Conservation (phyloP, 1,140 invertebrate species). For the Eriosoma lanigerum region DNA sequence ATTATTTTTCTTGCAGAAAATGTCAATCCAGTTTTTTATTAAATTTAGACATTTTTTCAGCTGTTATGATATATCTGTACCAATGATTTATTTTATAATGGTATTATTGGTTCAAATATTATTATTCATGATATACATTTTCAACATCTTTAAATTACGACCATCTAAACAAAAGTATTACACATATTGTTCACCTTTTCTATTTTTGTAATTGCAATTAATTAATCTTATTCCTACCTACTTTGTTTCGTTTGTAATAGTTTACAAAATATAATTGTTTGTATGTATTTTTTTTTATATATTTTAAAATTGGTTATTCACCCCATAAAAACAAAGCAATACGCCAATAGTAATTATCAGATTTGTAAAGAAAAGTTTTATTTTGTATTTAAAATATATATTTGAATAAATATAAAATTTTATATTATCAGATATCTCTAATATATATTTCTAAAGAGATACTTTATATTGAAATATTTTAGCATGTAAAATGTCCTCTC, state of each 20-base stretch:
- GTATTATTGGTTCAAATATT: constrained; percentile 2
- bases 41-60: background rate
- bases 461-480: no score
- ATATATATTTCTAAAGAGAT: no score
- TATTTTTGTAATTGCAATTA: background rate
- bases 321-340: background rate
- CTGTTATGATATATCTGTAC: background rate
- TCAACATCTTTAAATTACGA: background rate
- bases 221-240: background rate
- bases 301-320: background rate
- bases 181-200: background rate
- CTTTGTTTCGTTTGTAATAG: background rate
- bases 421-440: no score
- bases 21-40: background rate
- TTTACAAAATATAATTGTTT: background rate
- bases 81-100: background rate
- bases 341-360: no score
- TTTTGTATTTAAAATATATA: no score
- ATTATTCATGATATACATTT: background rate
- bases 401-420: no score
- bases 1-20: background rate
- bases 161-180: constrained; percentile 28
- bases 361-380: no score
- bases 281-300: no score
- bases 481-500: no score